Percentiles rank a stretch among this genome's conserved stretches.
These are phyloP conservation scores for Hanleya hanleyi DNA, from an alignment of 2,888 invertebrate species.

Conservation along the genomic window DNA sequence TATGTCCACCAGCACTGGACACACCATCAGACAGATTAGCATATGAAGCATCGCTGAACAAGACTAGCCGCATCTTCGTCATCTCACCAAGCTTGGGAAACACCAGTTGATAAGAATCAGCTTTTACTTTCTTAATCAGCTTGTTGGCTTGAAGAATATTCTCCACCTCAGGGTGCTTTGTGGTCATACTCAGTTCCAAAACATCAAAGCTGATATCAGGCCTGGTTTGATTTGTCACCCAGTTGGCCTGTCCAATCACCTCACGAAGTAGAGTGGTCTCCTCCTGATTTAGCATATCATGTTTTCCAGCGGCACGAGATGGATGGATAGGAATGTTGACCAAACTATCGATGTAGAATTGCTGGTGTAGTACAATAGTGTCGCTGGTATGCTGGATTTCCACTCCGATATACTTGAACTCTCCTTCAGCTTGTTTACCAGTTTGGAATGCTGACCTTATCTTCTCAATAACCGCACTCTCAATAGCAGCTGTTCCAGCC, in stretches of 20 bases:
- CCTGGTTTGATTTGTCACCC: constrained; percentile 3
- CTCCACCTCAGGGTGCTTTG: neutral
- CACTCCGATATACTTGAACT: constrained; percentile 33
- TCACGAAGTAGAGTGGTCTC: neutral
- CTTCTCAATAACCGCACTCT: too few species aligned
- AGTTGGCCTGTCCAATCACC: constrained; percentile 3
- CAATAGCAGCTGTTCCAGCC: too few species aligned
- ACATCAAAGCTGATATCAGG: constrained; percentile 15
- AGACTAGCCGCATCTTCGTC: neutral
- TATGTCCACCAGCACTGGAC: neutral
- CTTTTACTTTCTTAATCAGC: neutral
- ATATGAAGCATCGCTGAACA: constrained; percentile 12
- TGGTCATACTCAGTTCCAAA: constrained; percentile 4
- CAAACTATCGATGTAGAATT: neutral
- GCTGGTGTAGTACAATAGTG: constrained; percentile 24
- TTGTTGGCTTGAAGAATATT: constrained; percentile 6
- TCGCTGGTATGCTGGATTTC: constrained; percentile 20
- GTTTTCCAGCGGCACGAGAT: neutral
- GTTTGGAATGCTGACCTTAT: constrained; percentile 26
- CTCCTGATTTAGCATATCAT: neutral
- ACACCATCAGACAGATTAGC: neutral
- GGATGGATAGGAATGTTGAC: neutral
- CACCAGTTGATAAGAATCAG: neutral
- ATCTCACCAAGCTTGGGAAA: neutral
- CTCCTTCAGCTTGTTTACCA: constrained; percentile 26